Evolutionary conservation across 2,797 vertebrate genomes (phyloP).

Genomic region (Rachycentron canadum): DNA sequence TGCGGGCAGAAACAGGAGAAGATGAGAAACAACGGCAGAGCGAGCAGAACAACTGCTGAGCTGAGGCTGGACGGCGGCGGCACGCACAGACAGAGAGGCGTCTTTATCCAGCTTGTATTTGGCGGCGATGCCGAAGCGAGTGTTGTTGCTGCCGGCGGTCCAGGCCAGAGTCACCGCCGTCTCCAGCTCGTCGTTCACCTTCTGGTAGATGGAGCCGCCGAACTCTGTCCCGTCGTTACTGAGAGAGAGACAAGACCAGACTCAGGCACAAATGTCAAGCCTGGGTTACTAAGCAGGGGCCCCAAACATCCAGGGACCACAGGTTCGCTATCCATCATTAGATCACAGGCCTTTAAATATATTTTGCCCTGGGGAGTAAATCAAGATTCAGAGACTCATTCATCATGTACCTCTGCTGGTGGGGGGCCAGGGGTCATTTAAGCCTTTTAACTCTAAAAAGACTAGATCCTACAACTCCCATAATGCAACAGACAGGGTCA

Average conservation of each 20-base stretch:
- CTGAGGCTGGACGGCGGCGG: accelerated
- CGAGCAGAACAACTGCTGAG: no score
- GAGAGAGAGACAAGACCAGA: conserved; percentile 14
- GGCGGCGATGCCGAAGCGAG: conserved; percentile 93
- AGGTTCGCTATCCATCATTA: no score
- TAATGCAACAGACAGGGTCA: background rate
- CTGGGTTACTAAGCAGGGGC: no score
- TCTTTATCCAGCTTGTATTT: conserved; percentile 94
- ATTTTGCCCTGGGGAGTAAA: no score
- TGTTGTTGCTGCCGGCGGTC: conserved; percentile 99
- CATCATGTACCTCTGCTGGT: no score
- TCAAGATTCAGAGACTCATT: no score
- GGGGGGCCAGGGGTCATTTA: no score
- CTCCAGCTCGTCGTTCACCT: conserved; percentile 92
- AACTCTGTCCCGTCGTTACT: conserved; percentile 97
- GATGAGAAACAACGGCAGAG: background rate
- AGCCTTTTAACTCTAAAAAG: no score
- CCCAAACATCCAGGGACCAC: no score
- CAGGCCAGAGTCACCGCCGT: conserved; percentile 94
- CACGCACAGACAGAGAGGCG: conserved; percentile 89
- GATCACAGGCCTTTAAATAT: no score
- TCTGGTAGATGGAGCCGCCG: conserved; percentile 97
- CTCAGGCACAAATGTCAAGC: no score
- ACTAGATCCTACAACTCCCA: background rate
- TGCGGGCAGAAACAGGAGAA: conserved; percentile 57